A percentile compares a stretch with the other conserved stretches of the same genome.
Evolutionary conservation across 2,888 invertebrate species (phyloP).

Genomic region (Xanthorhoe designata): DNA sequence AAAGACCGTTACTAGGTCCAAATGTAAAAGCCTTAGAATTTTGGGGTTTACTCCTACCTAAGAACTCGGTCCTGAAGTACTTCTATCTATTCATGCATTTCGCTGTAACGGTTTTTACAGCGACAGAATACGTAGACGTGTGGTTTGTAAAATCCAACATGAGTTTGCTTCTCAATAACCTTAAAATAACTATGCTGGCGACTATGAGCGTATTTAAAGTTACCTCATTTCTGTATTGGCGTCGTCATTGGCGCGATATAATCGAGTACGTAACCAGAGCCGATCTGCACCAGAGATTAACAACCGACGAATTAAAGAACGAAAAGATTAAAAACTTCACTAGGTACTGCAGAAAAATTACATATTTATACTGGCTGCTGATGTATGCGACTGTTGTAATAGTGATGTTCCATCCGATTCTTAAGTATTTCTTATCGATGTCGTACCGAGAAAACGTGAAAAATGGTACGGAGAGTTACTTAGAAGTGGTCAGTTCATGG

Average conservation of each 20-base stretch:
- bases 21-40: conserved; percentile 70
- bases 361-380: conserved; percentile 68
- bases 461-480: conserved; percentile 63
- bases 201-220: conserved; percentile 71
- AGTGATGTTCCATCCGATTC: conserved; percentile 65
- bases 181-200: conserved; percentile 74
- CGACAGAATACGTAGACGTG: conserved; percentile 70
- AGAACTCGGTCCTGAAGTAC: conserved; percentile 50
- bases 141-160: conserved; percentile 72
- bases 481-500: conserved; percentile 76
- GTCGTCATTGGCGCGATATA: conserved; percentile 65
- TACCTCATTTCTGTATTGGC: conserved; percentile 65
- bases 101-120: conserved; percentile 63
- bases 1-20: conserved; percentile 70
- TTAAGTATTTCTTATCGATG: conserved; percentile 59
- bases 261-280: conserved; percentile 69
- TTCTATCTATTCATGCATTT: conserved; percentile 68
- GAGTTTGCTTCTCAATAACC: conserved; percentile 66
- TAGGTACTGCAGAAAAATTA: conserved; percentile 69
- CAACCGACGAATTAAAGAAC: conserved; percentile 49
- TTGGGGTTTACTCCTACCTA: conserved; percentile 74
- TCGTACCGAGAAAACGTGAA: conserved; percentile 60
- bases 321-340: conserved; percentile 59
- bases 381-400: conserved; percentile 72
- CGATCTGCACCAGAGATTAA: conserved; percentile 60